Conservation (phyloP, 2,113 vertebrate genomes). For the Otis tarda region DNA sequence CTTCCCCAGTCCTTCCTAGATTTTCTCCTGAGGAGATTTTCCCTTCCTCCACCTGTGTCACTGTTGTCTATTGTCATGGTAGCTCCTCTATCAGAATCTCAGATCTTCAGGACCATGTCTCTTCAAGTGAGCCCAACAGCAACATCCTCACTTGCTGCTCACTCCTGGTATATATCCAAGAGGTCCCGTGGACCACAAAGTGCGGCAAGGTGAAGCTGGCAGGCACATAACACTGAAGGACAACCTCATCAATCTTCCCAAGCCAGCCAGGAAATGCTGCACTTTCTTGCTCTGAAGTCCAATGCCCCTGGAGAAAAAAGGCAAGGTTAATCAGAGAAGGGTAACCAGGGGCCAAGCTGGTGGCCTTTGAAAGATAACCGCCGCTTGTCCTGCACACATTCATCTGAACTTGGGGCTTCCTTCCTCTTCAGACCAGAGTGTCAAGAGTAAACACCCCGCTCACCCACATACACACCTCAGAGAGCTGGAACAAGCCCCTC, state of each 20-base stretch:
- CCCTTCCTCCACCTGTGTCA: background rate
- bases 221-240: background rate
- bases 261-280: background rate
- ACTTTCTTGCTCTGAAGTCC: background rate
- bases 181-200: background rate
- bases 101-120: background rate
- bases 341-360: background rate
- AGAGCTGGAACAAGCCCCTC: background rate
- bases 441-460: background rate
- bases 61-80: fast-evolving
- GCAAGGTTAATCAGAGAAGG: background rate
- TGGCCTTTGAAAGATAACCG: background rate
- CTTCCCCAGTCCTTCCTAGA: background rate
- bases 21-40: background rate
- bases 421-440: background rate
- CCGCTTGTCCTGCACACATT: background rate
- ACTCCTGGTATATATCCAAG: background rate
- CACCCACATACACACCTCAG: no score
- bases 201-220: background rate
- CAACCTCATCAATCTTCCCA: background rate
- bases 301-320: background rate
- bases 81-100: background rate
- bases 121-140: background rate
- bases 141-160: background rate
- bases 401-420: background rate